Base-by-base conservation (phyloP, 2,797 vertebrate species). In the Meda fulgida region DNA sequence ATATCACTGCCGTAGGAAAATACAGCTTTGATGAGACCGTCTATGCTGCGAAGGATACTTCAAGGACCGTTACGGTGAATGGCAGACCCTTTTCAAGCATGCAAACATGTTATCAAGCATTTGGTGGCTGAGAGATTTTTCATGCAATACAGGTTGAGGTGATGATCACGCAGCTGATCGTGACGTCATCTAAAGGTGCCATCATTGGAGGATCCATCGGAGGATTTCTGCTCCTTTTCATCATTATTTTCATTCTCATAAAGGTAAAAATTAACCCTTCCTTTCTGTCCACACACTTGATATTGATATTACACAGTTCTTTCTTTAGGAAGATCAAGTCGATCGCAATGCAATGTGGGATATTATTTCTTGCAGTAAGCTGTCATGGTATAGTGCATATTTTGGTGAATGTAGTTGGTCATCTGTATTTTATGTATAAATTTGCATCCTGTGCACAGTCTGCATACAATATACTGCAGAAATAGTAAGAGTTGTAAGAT, bases 231-330 rank as follows among this genome's bases (percentile, higher is more conserved):
- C 78, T 95, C 81, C 89, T 96, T 86, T 43, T 86, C 0, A 3
- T 94, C 46, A 91, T 97, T 69, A 66, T 94, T 67, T 36, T 91
- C 48, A 36, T 95, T 75, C 93, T 96, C 8, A 80, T 94, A 86
- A 93, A 96, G 93, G 96, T 96, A 86, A 84, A 48, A 60, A 31
- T 51, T 26, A 48, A 71, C 13, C 38, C 29, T 70, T 70, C 63
- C 11, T 83, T 8, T 65, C 8, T 48, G 36, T 36, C 58, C 26
- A 11, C 40, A 65, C 40, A 19, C 18, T 60, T 16, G 11, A 19
- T 43, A 34, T 31, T 71, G 13, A 7, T 40, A 11, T n/a, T 4
- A n/a, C 67, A 43, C 3, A 3, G 53, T 65, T 65, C 60, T 29
- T 65, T 29, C 13, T 29, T 29, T 18, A 16, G 40, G 70, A 23